phyloP scores from a whole-genome alignment of 2,888 invertebrate species.

The Pachymerium ferrugineum region DNA sequence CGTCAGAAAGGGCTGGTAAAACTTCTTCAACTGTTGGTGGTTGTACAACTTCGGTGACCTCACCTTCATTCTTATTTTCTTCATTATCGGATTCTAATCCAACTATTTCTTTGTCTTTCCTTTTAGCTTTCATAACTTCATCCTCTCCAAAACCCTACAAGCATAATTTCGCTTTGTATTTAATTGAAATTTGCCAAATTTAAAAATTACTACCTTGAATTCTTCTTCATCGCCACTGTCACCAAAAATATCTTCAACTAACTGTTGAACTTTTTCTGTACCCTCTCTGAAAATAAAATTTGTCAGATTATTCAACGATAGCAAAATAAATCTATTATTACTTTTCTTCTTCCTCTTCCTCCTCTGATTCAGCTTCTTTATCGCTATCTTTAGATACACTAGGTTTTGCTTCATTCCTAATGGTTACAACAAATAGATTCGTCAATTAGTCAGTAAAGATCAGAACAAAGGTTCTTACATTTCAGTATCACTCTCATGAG shows the following conservation, averaged over 20 bases:
- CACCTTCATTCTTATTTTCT: conserved; percentile 40
- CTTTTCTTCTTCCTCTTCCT: conserved; percentile 35
- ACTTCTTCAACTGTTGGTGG: conserved; percentile 33
- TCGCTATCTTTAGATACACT: conserved; percentile 33
- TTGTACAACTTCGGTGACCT: conserved; percentile 33
- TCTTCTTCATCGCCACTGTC: conserved; percentile 48
- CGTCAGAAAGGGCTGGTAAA: conserved; percentile 44
- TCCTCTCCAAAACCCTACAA: conserved; percentile 36
- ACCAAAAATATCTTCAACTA: conserved; percentile 52
- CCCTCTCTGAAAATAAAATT: conserved; percentile 22
- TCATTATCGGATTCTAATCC: conserved; percentile 40
- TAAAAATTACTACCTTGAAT: conserved; percentile 29
- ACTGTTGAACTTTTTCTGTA: conserved; percentile 35
- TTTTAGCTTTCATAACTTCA: conserved; percentile 32
- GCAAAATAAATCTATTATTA: neutral
- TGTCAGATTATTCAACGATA: neutral
- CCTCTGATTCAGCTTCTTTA: conserved; percentile 33
- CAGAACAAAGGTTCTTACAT: conserved; percentile 37
- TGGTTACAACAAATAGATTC: conserved; percentile 37
- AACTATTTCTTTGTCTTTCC: conserved; percentile 29
- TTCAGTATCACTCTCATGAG: conserved; percentile 55
- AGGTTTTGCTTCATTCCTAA: conserved; percentile 40
- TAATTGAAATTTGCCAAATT: conserved; percentile 15
- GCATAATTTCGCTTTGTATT: neutral
- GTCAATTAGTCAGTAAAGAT: conserved; percentile 25